Evolutionary conservation across 2,888 invertebrate species (phyloP).

Genomic region (Rapana venosa): DNA sequence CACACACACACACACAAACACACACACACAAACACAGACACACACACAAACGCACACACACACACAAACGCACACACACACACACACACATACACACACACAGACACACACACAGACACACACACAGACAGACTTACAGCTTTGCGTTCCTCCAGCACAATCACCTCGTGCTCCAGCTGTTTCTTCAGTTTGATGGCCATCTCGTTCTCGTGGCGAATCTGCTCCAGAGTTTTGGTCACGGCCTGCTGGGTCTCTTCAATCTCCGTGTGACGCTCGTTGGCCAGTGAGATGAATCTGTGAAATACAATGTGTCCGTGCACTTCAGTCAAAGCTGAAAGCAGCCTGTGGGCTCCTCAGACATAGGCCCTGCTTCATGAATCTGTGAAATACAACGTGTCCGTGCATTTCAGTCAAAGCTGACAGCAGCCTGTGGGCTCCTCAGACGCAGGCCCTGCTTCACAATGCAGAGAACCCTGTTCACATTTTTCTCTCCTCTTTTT

Average conservation of each 20-base stretch:
- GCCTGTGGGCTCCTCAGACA: too few species aligned
- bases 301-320: too few species aligned
- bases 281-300: conserved; percentile 74
- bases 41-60: neutral
- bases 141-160: conserved; percentile 76
- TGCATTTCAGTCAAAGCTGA: too few species aligned
- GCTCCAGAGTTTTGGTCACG: conserved; percentile 70
- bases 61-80: neutral
- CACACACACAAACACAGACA: neutral
- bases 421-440: too few species aligned
- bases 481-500: too few species aligned
- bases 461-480: too few species aligned
- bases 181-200: conserved; percentile 74
- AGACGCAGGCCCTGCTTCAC: too few species aligned
- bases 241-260: conserved; percentile 67
- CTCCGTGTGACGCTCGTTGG: conserved; percentile 64
- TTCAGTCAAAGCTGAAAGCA: too few species aligned
- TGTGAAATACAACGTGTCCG: too few species aligned
- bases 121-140: conserved; percentile 63
- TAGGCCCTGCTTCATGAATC: too few species aligned
- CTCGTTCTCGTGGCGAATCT: conserved; percentile 74
- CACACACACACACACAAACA: neutral
- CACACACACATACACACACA: conserved; percentile 1
- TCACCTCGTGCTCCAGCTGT: conserved; percentile 77
- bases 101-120: neutral